phyloP scores from a whole-genome alignment of 1,140 invertebrate genomes.

The Agrilus planipennis region DNA sequence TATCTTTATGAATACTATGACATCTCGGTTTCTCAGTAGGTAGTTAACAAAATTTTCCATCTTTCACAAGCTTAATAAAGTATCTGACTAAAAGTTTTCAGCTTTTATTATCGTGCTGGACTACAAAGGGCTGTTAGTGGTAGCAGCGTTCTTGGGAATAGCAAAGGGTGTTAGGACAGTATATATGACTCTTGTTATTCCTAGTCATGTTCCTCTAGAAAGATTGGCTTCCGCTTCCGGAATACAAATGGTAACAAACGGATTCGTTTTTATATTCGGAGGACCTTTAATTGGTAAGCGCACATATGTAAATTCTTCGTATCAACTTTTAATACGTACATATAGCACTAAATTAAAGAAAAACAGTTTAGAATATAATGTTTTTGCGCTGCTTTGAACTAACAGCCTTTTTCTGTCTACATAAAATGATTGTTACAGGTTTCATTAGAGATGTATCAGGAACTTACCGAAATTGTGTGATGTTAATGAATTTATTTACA shows the following conservation, averaged over 20 bases:
- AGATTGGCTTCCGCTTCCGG: slow-evolving; percentile 49
- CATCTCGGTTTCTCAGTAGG: background rate
- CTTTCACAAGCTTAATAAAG: background rate
- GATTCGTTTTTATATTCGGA: slow-evolving; percentile 26
- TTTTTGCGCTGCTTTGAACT: background rate
- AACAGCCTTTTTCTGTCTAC: background rate
- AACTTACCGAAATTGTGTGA: slow-evolving; percentile 31
- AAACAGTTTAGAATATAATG: background rate
- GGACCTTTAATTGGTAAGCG: slow-evolving; percentile 22
- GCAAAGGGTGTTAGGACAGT: slow-evolving; percentile 53
- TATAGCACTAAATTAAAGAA: background rate
- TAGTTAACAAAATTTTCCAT: background rate
- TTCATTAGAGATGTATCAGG: slow-evolving; percentile 33
- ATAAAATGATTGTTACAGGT: slow-evolving; percentile 23
- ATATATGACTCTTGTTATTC: slow-evolving; percentile 52
- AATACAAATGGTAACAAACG: slow-evolving; percentile 47
- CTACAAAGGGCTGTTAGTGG: slow-evolving; percentile 14
- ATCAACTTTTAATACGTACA: background rate
- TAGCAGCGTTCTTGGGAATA: slow-evolving; percentile 46
- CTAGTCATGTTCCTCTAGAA: slow-evolving; percentile 49
- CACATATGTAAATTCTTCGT: slow-evolving; percentile 1
- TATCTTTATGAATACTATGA: background rate
- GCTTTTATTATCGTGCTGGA: slow-evolving; percentile 13
- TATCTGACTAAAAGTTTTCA: no score
- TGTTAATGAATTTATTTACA: slow-evolving; percentile 34